A percentile compares a stretch with the other conserved stretches of the same genome.
phyloP scores from a whole-genome alignment of 2,113 vertebrate species.

The Mystacornis crossleyi region DNA sequence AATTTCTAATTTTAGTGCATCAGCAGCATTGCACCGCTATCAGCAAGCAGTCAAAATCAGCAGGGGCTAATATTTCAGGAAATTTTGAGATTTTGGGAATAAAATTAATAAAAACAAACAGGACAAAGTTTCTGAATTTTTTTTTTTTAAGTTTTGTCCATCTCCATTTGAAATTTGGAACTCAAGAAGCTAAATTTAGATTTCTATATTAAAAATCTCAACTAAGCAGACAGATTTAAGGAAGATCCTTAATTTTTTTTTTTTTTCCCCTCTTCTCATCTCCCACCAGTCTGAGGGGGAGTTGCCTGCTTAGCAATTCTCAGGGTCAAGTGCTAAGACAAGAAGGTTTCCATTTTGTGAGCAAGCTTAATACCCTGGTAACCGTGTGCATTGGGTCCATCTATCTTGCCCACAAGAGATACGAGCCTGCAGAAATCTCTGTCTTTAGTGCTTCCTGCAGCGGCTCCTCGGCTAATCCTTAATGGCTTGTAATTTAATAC shows the following conservation, averaged over 20 bases:
- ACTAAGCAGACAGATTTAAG: background rate
- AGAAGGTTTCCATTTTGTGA: background rate
- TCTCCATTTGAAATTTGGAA: background rate
- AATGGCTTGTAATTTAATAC: background rate
- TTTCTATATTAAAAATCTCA: background rate
- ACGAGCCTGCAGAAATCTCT: background rate
- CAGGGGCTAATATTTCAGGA: background rate
- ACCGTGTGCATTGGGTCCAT: fast-evolving
- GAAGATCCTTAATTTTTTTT: background rate
- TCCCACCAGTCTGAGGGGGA: background rate
- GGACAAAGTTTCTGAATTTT: fast-evolving
- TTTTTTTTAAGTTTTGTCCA: background rate
- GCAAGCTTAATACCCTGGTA: background rate
- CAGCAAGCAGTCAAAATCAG: background rate
- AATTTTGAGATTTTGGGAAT: background rate
- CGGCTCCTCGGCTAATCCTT: background rate
- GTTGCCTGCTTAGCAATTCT: background rate
- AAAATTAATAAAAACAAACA: background rate
- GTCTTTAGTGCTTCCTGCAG: background rate
- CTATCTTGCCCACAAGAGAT: background rate
- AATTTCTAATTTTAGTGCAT: background rate
- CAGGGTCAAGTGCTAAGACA: background rate
- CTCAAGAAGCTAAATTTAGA: background rate
- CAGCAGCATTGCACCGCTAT: background rate
- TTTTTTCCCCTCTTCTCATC: fast-evolving